These are phyloP conservation scores for Menidia menidia DNA, from an alignment of 2,797 vertebrate species.

Conservation along the genomic window DNA sequence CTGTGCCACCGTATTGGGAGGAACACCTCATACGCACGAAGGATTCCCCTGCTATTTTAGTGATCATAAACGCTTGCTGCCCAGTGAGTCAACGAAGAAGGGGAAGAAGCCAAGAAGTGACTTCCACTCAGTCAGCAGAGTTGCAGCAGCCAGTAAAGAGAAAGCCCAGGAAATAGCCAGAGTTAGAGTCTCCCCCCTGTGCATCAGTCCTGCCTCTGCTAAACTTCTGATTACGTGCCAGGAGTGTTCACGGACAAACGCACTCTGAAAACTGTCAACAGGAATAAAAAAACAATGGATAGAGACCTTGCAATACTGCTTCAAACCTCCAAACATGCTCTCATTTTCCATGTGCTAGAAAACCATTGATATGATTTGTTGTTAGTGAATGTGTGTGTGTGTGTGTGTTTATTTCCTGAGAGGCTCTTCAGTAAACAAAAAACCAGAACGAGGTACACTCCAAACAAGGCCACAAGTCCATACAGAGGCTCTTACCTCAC, in stretches of 20 bases:
- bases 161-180: conserved; percentile 57
- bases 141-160: conserved; percentile 36
- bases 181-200: conserved; percentile 60
- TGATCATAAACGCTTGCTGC: conserved; percentile 41
- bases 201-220: not conserved
- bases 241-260: conserved; percentile 54
- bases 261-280: conserved; percentile 59
- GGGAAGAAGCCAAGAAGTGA: conserved; percentile 58
- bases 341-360: conserved; percentile 57
- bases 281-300: conserved; percentile 54
- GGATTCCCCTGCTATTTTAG: conserved; percentile 75
- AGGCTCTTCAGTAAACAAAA: conserved; percentile 71
- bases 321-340: conserved; percentile 51
- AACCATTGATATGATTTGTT: conserved; percentile 62
- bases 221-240: conserved; percentile 51
- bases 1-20: conserved; percentile 58
- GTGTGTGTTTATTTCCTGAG: conserved; percentile 49
- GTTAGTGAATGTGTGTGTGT: conserved; percentile 24
- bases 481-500: conserved; percentile 69
- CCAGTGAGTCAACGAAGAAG: conserved; percentile 69
- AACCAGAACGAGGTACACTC: conserved; percentile 66
- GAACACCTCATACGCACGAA: conserved; percentile 72
- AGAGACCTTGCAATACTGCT: conserved; percentile 59
- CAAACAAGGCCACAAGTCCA: conserved; percentile 76
- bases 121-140: conserved; percentile 68